phyloP scores from a whole-genome alignment of 2,888 invertebrate genomes.

The Drosophila crucigera region DNA sequence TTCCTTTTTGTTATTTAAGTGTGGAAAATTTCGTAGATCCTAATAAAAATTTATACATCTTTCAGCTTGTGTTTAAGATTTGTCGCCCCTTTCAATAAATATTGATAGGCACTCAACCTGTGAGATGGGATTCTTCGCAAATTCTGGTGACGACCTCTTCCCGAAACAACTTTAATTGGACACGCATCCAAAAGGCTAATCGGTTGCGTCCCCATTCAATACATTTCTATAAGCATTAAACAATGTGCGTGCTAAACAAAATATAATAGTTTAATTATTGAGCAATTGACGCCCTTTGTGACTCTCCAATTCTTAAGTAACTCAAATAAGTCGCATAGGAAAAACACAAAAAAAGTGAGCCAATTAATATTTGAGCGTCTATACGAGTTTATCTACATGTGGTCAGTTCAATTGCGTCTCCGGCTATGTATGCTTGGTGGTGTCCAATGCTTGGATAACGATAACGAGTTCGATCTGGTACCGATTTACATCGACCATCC shows the following conservation, averaged over 20 bases:
- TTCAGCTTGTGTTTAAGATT: not conserved
- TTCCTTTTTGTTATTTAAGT: not conserved
- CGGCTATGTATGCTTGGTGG: conserved; percentile 47
- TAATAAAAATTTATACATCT: not conserved
- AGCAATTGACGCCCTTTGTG: conserved; percentile 26
- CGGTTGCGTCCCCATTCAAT: conserved; percentile 5
- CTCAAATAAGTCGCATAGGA: conserved; percentile 34
- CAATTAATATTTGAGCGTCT: conserved; percentile 57
- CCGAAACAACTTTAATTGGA: conserved; percentile 31
- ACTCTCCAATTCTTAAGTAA: conserved; percentile 51
- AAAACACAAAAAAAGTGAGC: conserved; percentile 36
- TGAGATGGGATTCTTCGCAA: conserved; percentile 35
- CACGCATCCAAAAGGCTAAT: conserved; percentile 36
- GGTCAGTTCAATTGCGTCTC: conserved; percentile 58
- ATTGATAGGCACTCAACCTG: not conserved
- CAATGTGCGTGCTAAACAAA: conserved; percentile 48
- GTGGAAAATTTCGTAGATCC: not conserved
- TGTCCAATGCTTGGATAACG: conserved; percentile 64
- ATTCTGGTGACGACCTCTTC: conserved; percentile 55
- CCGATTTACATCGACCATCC: conserved; percentile 53
- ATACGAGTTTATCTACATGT: conserved; percentile 56
- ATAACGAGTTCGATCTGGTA: conserved; percentile 76
- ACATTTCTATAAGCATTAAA: conserved; percentile 7
- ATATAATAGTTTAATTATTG: conserved; percentile 39
- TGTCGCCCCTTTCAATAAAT: conserved; percentile 5